These are phyloP conservation scores for Uromys caudimaculatus DNA, from an alignment of 2,797 vertebrate genomes.

Conservation along the genomic window DNA sequence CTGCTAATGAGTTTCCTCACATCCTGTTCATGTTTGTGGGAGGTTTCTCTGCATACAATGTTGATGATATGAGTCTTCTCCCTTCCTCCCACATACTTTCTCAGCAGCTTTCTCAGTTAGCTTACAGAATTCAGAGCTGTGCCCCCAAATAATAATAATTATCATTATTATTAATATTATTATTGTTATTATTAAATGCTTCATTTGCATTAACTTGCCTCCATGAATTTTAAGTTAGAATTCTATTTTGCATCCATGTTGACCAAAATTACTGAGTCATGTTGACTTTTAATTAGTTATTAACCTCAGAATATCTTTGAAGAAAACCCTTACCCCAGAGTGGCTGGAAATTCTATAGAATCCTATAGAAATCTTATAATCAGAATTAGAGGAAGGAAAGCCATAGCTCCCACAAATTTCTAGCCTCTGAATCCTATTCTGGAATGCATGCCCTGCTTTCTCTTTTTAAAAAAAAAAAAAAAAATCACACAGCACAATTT, in stretches of 20 bases:
- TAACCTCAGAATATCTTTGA: neutral
- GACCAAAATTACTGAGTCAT: neutral
- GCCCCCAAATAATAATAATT: no score
- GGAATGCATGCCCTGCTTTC: neutral
- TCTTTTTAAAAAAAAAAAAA: neutral
- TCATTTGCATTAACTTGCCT: slow-evolving; percentile 4
- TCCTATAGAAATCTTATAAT: neutral
- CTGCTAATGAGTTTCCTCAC: slow-evolving; percentile 7
- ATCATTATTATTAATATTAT: no score
- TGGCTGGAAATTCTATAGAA: neutral
- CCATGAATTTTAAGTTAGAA: neutral
- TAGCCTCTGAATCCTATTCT: neutral
- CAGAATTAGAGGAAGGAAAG: neutral
- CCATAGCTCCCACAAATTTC: neutral
- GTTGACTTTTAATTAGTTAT: neutral
- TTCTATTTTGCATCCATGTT: neutral
- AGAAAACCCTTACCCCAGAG: neutral
- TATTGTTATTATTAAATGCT: neutral
- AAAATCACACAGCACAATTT: neutral
- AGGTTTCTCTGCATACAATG: neutral
- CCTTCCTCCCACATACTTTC: neutral
- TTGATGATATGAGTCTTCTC: neutral
- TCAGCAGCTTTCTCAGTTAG: neutral
- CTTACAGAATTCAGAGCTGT: neutral
- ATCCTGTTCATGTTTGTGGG: neutral